phyloP scores from a whole-genome alignment of 1,140 invertebrate species.

The Drosophila kepulauana region DNA sequence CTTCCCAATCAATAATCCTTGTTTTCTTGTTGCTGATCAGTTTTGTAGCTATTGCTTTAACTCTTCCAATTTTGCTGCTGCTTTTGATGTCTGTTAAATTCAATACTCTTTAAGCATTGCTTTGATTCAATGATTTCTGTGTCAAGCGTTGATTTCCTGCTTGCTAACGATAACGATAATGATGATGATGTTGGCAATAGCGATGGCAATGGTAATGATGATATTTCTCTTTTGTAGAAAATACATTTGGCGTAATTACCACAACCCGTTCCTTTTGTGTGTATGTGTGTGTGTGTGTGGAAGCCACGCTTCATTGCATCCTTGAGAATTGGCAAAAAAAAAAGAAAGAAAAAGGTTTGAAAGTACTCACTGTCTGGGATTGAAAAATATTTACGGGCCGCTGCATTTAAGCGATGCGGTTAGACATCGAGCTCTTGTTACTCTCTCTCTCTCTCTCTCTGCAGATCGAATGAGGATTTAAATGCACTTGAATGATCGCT shows the following conservation, averaged over 20 bases:
- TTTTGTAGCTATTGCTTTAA: constrained; percentile 7
- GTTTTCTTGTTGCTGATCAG: background rate
- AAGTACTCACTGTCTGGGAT: constrained; percentile 12
- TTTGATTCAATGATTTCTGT: constrained; percentile 69
- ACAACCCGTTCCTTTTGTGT: constrained; percentile 47
- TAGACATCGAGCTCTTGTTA: constrained; percentile 52
- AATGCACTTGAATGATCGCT: constrained; percentile 77
- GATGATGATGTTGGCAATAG: constrained; percentile 17
- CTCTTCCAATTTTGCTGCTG: background rate
- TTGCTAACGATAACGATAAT: constrained; percentile 4
- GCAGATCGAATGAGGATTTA: constrained; percentile 57
- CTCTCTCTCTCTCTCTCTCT: constrained; percentile 7
- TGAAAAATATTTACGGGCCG: constrained; percentile 62
- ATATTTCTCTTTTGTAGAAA: constrained; percentile 44
- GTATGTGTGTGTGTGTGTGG: constrained; percentile 22
- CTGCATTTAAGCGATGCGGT: constrained; percentile 66
- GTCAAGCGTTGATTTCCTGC: constrained; percentile 75
- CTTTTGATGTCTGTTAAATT: background rate
- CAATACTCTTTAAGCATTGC: constrained; percentile 28
- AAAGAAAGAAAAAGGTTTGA: constrained; percentile 13
- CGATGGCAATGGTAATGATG: constrained; percentile 22
- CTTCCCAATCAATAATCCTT: background rate
- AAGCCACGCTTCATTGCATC: constrained; percentile 47
- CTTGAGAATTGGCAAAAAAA: constrained; percentile 55
- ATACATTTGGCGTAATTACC: constrained; percentile 56